Evolutionary conservation across 2,888 invertebrate genomes (phyloP).

Genomic region (Stramonita haemastoma): DNA sequence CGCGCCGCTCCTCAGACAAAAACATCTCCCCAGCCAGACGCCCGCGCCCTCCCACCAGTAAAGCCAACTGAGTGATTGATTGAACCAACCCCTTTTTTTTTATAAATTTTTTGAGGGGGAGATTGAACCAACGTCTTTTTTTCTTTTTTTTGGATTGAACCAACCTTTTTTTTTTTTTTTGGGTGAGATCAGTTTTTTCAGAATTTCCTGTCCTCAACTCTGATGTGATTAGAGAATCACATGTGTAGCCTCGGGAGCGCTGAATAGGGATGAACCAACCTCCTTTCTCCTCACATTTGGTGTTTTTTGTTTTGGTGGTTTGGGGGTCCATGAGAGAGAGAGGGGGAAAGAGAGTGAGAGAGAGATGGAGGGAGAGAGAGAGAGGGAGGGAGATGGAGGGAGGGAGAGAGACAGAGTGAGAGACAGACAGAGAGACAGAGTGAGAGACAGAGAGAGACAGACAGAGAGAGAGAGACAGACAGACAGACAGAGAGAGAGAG

Average conservation of each 20-base stretch:
- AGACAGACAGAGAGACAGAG: no score
- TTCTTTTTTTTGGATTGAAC: no score
- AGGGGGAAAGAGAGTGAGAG: background rate
- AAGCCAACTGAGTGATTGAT: background rate
- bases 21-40: slow-evolving; percentile 52
- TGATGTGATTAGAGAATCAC: no score
- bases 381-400: background rate
- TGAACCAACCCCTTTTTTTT: no score
- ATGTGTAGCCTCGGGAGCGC: no score
- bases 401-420: no score
- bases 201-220: no score
- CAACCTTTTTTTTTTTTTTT: no score
- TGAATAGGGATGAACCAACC: no score
- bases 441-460: background rate
- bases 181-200: no score
- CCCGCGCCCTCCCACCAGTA: slow-evolving; percentile 57
- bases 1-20: slow-evolving; percentile 55
- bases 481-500: background rate
- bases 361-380: background rate
- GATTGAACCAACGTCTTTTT: no score
- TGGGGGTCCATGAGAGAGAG: background rate
- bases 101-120: no score
- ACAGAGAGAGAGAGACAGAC: background rate
- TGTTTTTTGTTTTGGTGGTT: background rate
- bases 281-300: background rate